Conservation (phyloP, 1,140 invertebrate species). For the Apolygus lucorum region DNA sequence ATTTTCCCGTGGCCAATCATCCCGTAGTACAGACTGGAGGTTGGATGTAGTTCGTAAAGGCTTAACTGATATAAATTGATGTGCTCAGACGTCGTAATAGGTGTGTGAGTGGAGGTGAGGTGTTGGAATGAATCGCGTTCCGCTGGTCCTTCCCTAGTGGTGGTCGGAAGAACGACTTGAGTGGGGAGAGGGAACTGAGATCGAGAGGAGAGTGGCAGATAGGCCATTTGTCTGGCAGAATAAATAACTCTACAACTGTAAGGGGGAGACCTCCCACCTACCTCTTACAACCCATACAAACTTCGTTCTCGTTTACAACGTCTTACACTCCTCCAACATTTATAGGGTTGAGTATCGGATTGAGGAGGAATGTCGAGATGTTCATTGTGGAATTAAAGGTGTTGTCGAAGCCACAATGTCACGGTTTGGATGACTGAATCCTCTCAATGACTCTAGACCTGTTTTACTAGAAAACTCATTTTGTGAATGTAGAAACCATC, state of each 20-base stretch:
- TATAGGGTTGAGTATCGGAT: too few relatives aligned
- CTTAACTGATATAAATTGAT: neutral
- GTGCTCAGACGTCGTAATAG: neutral
- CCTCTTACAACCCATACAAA: neutral
- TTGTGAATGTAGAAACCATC: too few relatives aligned
- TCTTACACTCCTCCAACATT: too few relatives aligned
- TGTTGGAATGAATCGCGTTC: neutral
- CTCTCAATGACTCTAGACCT: too few relatives aligned
- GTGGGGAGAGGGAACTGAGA: neutral
- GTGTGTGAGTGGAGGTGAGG: neutral
- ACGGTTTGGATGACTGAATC: too few relatives aligned
- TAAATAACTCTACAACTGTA: neutral
- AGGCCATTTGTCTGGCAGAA: neutral
- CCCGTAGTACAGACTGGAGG: neutral
- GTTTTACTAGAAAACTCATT: too few relatives aligned
- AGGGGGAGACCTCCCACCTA: neutral
- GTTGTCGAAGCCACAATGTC: too few relatives aligned
- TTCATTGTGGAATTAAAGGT: too few relatives aligned
- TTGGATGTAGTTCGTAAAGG: neutral
- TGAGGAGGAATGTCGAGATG: too few relatives aligned
- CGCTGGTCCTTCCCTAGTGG: neutral
- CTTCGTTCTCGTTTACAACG: neutral
- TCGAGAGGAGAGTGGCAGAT: neutral
- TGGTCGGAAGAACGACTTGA: neutral
- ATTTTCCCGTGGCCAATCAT: neutral